These are phyloP conservation scores for Pogonocherus hispidulus DNA, from an alignment of 2,888 invertebrate species.

Conservation along the genomic window DNA sequence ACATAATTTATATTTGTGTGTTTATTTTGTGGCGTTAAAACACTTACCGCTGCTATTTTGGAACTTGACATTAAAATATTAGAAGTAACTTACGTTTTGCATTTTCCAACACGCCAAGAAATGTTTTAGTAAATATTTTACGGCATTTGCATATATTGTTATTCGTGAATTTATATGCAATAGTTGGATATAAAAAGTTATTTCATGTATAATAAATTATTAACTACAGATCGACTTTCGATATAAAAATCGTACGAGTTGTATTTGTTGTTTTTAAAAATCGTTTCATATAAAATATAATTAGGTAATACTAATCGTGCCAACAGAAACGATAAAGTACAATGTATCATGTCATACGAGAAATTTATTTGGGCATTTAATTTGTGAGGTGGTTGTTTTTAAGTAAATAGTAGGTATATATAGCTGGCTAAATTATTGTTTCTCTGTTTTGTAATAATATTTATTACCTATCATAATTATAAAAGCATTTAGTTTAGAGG, in stretches of 20 bases:
- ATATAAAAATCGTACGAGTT: no score
- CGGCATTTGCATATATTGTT: neutral
- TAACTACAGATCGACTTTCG: no score
- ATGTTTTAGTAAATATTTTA: constrained; percentile 1
- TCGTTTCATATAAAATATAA: neutral
- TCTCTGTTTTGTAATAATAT: neutral
- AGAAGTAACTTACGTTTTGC: constrained; percentile 17
- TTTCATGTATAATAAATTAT: no score
- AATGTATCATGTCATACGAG: neutral
- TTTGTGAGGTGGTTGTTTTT: neutral
- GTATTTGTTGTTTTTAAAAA: no score
- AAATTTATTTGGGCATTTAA: neutral
- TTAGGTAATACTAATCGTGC: neutral
- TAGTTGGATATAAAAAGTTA: no score
- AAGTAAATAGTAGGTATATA: neutral
- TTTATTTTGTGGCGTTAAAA: constrained; percentile 15
- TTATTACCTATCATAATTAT: no score
- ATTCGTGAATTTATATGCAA: no score
- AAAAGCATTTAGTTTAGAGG: no score
- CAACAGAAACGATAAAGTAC: neutral
- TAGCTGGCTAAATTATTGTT: neutral
- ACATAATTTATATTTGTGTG: constrained; percentile 21
- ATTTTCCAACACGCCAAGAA: constrained; percentile 9
- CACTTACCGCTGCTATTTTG: constrained; percentile 5
- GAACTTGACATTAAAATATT: constrained; percentile 21